phyloP scores from a whole-genome alignment of 2,113 vertebrate genomes.

The Anthoscopus minutus region DNA sequence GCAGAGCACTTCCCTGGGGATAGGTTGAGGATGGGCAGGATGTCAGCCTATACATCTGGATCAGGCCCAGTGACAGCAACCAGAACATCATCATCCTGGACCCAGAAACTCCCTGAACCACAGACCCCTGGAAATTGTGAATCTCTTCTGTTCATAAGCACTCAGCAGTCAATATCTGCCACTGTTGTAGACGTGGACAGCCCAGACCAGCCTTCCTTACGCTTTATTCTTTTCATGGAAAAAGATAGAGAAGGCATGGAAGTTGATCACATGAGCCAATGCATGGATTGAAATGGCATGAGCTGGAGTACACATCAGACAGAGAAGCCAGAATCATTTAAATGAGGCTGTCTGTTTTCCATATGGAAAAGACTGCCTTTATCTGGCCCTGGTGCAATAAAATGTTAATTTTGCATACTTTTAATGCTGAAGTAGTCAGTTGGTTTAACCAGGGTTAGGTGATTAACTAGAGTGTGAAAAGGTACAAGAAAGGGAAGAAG shows the following conservation, averaged over 20 bases:
- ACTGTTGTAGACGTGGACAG: neutral
- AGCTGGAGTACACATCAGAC: neutral
- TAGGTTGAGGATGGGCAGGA: neutral
- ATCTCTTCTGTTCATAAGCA: neutral
- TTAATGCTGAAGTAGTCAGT: neutral
- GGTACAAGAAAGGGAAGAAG: conserved; percentile 57
- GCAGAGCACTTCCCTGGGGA: neutral
- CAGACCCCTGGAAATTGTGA: neutral
- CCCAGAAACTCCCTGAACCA: neutral
- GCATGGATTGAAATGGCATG: neutral
- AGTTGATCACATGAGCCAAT: neutral
- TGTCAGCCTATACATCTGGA: neutral
- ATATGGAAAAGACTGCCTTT: neutral
- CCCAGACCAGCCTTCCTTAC: neutral
- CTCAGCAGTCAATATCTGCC: neutral
- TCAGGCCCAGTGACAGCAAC: neutral
- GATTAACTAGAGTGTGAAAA: conserved; percentile 31
- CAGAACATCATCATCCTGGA: neutral
- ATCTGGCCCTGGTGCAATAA: neutral
- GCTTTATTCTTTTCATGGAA: neutral
- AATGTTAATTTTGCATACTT: neutral
- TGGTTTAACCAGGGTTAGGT: neutral
- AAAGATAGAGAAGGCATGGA: neutral
- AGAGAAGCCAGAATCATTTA: neutral
- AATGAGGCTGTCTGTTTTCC: neutral